phyloP scores from a whole-genome alignment of 2,888 invertebrate genomes.

The Leptinotarsa tumamoca region DNA sequence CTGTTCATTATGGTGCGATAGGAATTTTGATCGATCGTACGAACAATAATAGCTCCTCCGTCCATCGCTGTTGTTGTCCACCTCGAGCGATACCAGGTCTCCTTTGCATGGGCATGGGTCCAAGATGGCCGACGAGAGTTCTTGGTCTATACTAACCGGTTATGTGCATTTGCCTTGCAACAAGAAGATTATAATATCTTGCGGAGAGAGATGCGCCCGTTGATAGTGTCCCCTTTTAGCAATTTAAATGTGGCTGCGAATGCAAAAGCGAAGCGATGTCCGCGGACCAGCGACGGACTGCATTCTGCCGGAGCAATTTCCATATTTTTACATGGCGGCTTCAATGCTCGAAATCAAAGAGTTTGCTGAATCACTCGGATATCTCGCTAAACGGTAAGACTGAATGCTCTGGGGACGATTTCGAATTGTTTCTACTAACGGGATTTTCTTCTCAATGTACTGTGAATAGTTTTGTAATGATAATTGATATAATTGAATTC shows the following conservation, averaged over 20 bases:
- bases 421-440: neutral
- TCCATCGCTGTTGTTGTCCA: conserved; percentile 36
- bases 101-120: conserved; percentile 56
- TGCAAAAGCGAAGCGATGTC: conserved; percentile 64
- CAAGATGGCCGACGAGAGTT: conserved; percentile 62
- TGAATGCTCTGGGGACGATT: neutral
- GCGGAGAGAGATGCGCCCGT: conserved; percentile 63
- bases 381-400: neutral
- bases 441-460: neutral
- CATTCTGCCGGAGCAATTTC: conserved; percentile 60
- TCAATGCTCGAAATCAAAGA: conserved; percentile 41
- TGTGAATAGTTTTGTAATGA: neutral
- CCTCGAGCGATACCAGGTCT: conserved; percentile 35
- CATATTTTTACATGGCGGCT: conserved; percentile 61
- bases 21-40: conserved; percentile 43
- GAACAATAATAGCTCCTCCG: conserved; percentile 35
- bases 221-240: conserved; percentile 67
- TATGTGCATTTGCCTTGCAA: conserved; percentile 66
- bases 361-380: conserved; percentile 25
- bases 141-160: conserved; percentile 60
- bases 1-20: conserved; percentile 45
- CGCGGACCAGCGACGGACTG: conserved; percentile 52
- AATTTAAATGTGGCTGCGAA: conserved; percentile 67
- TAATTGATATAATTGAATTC: too few relatives aligned
- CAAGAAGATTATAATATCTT: conserved; percentile 66